Conservation (phyloP, 2,113 vertebrate species). For the Mustela nigripes region DNA sequence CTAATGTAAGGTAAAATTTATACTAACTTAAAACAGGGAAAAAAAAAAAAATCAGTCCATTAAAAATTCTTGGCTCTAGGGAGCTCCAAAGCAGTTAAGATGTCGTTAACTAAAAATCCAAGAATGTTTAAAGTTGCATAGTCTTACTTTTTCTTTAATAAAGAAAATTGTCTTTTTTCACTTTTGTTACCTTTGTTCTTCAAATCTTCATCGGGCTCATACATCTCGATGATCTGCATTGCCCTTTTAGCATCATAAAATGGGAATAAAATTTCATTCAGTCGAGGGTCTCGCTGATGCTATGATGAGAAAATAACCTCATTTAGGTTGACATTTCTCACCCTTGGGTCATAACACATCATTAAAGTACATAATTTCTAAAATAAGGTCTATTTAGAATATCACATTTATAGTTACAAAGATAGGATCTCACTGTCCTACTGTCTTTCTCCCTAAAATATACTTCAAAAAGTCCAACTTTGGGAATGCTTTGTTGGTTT, state of each 20-base stretch:
- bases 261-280: constrained; percentile 99
- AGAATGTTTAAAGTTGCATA: neutral
- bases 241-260: constrained; percentile 98
- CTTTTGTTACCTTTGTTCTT: constrained; percentile 94
- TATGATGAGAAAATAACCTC: constrained; percentile 88
- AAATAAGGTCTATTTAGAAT: constrained; percentile 67
- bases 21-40: neutral
- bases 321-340: constrained; percentile 81
- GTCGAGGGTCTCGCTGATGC: constrained; percentile 98
- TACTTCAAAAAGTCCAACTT: neutral
- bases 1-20: neutral
- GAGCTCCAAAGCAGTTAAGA: neutral
- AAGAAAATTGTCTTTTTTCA: neutral
- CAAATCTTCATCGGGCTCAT: constrained; percentile 95
- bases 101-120: constrained; percentile 40
- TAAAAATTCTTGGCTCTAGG: neutral
- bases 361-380: constrained; percentile 71
- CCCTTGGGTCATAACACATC: constrained; percentile 71
- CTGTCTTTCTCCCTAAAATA: constrained; percentile 52
- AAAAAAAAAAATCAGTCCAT: neutral
- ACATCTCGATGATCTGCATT: constrained; percentile 97
- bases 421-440: constrained; percentile 25
- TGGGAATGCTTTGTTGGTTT: neutral
- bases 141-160: neutral
- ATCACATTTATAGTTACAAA: constrained; percentile 65